Conservation (phyloP, 2,113 vertebrate genomes). For the Spizaetus ornatus region DNA sequence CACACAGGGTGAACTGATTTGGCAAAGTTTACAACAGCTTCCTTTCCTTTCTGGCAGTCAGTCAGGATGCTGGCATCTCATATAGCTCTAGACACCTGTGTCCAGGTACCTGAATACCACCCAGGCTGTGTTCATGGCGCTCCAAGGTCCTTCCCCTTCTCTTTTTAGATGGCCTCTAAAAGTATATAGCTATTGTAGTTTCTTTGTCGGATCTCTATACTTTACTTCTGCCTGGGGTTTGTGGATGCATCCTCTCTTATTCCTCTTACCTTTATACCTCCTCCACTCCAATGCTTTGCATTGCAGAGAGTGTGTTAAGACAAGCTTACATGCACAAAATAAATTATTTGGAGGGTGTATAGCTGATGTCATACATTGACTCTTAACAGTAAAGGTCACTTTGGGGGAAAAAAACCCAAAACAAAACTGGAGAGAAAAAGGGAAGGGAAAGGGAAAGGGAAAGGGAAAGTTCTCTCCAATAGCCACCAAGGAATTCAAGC, state of each 20-base stretch:
- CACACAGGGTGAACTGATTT: neutral
- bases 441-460: neutral
- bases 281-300: neutral
- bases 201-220: neutral
- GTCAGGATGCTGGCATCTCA: neutral
- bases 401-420: neutral
- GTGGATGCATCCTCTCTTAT: neutral
- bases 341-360: neutral
- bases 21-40: neutral
- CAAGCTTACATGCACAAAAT: neutral
- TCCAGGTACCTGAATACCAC: neutral
- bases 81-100: neutral
- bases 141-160: neutral
- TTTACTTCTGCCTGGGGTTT: neutral
- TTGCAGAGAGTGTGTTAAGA: neutral
- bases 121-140: fast-evolving
- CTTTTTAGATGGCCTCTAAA: neutral
- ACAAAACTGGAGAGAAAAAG: neutral
- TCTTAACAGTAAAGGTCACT: neutral
- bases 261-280: neutral
- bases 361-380: neutral
- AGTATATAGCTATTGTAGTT: neutral
- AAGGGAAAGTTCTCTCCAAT: neutral
- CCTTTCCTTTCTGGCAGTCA: neutral
- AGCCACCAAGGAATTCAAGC: neutral